Conservation (phyloP, 2,113 vertebrate genomes). For the Sinocyclocheilus anshuiensis region DNA sequence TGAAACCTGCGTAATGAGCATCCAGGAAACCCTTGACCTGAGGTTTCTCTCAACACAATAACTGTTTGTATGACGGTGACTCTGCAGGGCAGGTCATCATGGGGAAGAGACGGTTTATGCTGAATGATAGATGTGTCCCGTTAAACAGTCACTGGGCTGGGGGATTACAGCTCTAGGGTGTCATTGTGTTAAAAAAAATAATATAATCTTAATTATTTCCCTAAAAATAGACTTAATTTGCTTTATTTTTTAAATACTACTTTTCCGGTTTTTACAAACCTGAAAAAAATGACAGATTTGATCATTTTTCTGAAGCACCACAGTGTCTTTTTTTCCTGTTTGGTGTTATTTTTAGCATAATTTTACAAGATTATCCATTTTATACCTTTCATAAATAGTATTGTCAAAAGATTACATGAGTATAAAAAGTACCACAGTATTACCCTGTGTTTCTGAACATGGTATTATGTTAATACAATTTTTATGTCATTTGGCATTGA, state of each 20-base stretch:
- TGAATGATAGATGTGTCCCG: neutral
- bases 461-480: neutral
- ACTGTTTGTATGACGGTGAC: neutral
- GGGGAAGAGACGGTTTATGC: neutral
- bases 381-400: neutral
- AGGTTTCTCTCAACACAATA: neutral
- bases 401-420: neutral
- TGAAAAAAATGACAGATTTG: neutral
- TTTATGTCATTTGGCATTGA: neutral
- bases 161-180: neutral
- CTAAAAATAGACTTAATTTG: too few relatives aligned
- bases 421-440: neutral
- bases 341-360: neutral
- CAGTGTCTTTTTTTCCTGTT: neutral
- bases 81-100: neutral
- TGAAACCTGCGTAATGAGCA: slow-evolving; percentile 26
- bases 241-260: too few relatives aligned
- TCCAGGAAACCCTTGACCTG: slow-evolving; percentile 17
- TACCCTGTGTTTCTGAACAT: neutral
- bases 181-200: neutral
- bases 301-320: neutral
- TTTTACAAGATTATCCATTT: neutral
- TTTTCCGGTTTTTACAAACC: too few relatives aligned
- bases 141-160: neutral
- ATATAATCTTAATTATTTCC: too few relatives aligned